These are phyloP conservation scores for Oceanites oceanicus DNA, from an alignment of 2,113 vertebrate genomes.

Conservation along the genomic window DNA sequence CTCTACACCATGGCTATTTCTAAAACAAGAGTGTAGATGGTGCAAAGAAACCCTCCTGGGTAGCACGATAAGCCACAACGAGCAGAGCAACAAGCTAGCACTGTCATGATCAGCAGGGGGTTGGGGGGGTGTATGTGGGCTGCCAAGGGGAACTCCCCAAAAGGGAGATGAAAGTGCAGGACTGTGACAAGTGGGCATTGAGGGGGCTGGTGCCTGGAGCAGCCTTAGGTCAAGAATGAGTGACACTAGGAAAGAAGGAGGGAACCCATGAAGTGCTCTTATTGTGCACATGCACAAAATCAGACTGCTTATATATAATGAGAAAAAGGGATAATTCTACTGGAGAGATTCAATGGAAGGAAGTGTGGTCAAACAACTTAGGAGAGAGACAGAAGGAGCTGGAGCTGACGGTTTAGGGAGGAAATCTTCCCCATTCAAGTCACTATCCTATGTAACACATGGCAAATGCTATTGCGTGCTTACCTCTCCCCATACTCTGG, in stretches of 20 bases:
- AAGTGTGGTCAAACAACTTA: not conserved
- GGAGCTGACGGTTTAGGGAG: not conserved
- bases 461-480: not conserved
- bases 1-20: not conserved
- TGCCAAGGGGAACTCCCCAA: not conserved
- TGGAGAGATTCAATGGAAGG: not conserved
- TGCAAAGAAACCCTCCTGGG: not conserved
- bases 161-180: not conserved
- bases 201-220: not conserved
- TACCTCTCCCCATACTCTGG: not conserved
- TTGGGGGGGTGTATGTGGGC: not conserved
- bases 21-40: not conserved
- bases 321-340: not conserved
- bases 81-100: not conserved
- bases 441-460: not conserved
- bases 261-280: not conserved
- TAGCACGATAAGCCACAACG: not conserved
- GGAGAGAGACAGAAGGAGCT: not conserved
- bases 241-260: not conserved
- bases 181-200: too few species aligned
- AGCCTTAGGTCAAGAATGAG: not conserved
- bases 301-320: not conserved
- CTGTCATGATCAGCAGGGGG: not conserved
- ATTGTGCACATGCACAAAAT: not conserved
- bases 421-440: not conserved